phyloP scores from a whole-genome alignment of 2,888 invertebrate genomes.

The Leptogaster cylindrica region DNA sequence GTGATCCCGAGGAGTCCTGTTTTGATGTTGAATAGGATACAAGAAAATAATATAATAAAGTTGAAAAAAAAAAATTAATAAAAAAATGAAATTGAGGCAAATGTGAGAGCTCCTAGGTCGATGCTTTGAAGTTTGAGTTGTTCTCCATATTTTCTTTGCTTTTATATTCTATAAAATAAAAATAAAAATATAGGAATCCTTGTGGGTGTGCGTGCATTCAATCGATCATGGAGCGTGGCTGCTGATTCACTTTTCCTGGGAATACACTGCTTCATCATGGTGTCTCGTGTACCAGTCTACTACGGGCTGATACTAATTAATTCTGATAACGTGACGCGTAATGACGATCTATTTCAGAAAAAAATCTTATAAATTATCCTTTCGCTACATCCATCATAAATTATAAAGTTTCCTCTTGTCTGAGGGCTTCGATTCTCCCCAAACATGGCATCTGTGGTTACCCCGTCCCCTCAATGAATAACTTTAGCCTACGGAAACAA shows the following conservation, averaged over 20 bases:
- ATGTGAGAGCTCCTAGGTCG: neutral
- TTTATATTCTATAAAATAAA: neutral
- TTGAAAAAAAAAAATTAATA: too few species aligned
- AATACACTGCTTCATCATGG: slow-evolving; percentile 10
- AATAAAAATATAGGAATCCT: slow-evolving; percentile 21
- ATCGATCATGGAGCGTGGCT: slow-evolving; percentile 10
- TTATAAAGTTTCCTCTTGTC: slow-evolving; percentile 38
- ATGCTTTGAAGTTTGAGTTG: neutral
- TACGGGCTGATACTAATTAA: slow-evolving; percentile 45
- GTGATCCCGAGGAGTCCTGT: neutral
- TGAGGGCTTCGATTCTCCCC: slow-evolving; percentile 7
- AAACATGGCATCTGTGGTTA: neutral
- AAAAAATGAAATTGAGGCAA: too few species aligned
- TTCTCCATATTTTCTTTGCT: neutral
- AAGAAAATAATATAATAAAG: slow-evolving; percentile 27
- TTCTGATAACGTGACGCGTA: slow-evolving; percentile 46
- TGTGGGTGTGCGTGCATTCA: slow-evolving; percentile 4
- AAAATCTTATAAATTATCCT: slow-evolving; percentile 43
- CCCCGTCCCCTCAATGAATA: neutral
- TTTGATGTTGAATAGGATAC: slow-evolving; percentile 27
- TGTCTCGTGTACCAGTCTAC: slow-evolving; percentile 8
- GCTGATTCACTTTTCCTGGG: too few species aligned
- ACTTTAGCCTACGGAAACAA: slow-evolving; percentile 15
- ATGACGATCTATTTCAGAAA: slow-evolving; percentile 46
- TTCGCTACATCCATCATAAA: slow-evolving; percentile 41